A percentile compares a stretch with the other conserved stretches of the same genome.
Evolutionary conservation across 2,888 invertebrate genomes (phyloP).

Genomic region (Cordilura impudica): DNA sequence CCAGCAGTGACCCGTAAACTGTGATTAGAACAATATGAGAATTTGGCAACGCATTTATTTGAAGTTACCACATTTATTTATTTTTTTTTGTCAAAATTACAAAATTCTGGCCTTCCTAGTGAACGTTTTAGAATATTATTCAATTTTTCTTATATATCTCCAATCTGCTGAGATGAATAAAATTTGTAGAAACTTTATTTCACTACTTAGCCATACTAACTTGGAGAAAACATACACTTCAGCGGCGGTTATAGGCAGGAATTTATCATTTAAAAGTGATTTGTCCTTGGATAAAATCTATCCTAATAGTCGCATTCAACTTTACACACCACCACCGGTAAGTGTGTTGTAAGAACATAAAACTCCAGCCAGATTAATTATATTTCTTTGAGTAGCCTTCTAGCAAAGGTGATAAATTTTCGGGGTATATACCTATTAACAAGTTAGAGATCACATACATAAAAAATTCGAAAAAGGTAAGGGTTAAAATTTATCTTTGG

Average conservation of each 20-base stretch:
- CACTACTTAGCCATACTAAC: constrained; percentile 65
- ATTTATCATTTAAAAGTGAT: constrained; percentile 83
- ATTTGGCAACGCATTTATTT: no score
- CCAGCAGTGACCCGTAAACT: no score
- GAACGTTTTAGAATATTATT: constrained; percentile 12
- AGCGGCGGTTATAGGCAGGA: constrained; percentile 66
- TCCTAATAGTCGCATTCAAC: constrained; percentile 84
- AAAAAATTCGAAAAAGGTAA: constrained; percentile 83
- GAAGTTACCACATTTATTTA: no score
- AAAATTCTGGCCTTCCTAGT: no score
- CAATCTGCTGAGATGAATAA: constrained; percentile 70
- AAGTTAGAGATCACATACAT: constrained; percentile 88
- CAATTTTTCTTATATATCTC: not conserved
- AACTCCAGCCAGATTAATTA: not conserved
- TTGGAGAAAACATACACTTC: constrained; percentile 64
- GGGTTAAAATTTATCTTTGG: no score
- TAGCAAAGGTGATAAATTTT: constrained; percentile 71
- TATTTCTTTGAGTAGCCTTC: constrained; percentile 61
- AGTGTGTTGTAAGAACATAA: constrained; percentile 59
- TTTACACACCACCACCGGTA: constrained; percentile 84
- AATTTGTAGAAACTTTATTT: constrained; percentile 69
- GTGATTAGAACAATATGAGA: no score
- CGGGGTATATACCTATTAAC: constrained; percentile 86
- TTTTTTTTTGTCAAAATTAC: no score
- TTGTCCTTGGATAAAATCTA: constrained; percentile 85